Evolutionary conservation across 1,140 invertebrate genomes (phyloP), one percentile per base, ranked within the genome.

Genomic region (Phortica variegata): DNA sequence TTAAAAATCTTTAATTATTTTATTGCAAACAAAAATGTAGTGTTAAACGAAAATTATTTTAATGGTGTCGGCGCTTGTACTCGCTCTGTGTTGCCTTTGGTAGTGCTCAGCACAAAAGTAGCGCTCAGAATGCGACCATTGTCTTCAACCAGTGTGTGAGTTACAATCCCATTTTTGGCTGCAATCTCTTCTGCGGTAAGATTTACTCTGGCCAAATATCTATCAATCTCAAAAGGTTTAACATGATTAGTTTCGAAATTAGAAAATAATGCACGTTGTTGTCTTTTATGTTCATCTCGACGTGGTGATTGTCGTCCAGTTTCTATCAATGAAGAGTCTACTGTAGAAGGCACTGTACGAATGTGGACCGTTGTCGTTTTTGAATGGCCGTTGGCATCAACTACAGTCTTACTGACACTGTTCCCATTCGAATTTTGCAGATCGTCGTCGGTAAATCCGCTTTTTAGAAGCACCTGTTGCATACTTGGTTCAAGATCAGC

Each of bases 141-240:
- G 8, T 55, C 58, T 13, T 73, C 70, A 23, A 68, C 48, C 43
- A 73, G 54, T 10, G 62, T 73, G 34, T 56, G 66, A 19, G 60
- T 17, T 29, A 66, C 12, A 32, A 66, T 58, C 0, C 65, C 70
- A 33, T 61, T 59, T 8, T 51, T 26, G 0, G 55, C 52, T 1
- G 37, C 9, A n/a, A 73, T 58, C n/a, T 70, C 62, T 6, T 17
- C 10, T 7, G 57, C 45, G 0, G 21, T 57, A 4, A 73, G 47
- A 17, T 59, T 47, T 8, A 70, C 44, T 39, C 52, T 40, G 0
- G 49, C 37, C 2, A 73, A 39, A 18, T 44, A 73, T 6, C 56
- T 44, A 0, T 68, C 65, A 23, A 73, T 73, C n/a, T n/a, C n/a
- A n/a, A n/a, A n/a, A n/a, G n/a, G n/a, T n/a, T n/a, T n/a, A n/a